Conservation (phyloP, 2,888 invertebrate genomes). For the Scaptomyza flava region DNA sequence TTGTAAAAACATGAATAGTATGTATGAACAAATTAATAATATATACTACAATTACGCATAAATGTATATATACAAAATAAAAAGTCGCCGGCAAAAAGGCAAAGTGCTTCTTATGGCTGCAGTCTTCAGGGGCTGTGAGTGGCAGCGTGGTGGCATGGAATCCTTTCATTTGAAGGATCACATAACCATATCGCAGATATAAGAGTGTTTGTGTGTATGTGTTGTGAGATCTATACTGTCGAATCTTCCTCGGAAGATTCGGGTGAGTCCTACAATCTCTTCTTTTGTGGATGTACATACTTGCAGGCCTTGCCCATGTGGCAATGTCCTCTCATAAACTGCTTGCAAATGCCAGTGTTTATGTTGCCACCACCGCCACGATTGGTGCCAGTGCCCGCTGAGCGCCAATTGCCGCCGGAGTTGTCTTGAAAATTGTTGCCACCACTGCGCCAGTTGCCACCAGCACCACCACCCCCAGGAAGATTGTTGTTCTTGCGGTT, state of each 20-base stretch:
- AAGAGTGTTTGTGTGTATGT: slow-evolving; percentile 11
- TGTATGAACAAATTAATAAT: background rate
- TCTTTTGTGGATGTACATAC: slow-evolving; percentile 89
- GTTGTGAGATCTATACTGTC: slow-evolving; percentile 61
- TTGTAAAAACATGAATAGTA: background rate
- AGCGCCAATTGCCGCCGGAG: slow-evolving; percentile 85
- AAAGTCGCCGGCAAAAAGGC: slow-evolving; percentile 24
- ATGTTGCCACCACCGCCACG: slow-evolving; percentile 80
- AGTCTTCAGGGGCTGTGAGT: slow-evolving; percentile 61
- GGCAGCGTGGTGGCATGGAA: slow-evolving; percentile 17
- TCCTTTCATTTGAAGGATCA: background rate
- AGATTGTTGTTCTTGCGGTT: slow-evolving; percentile 63
- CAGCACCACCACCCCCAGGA: slow-evolving; percentile 45
- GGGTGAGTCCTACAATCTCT: slow-evolving; percentile 79
- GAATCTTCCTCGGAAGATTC: slow-evolving; percentile 77
- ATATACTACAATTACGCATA: slow-evolving; percentile 4
- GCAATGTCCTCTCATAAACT: slow-evolving; percentile 93
- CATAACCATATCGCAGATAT: slow-evolving; percentile 47
- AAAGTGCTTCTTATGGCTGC: slow-evolving; percentile 42
- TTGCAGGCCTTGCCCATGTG: slow-evolving; percentile 92
- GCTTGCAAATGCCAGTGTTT: slow-evolving; percentile 88
- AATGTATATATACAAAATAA: slow-evolving; percentile 27
- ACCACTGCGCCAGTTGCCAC: slow-evolving; percentile 82
- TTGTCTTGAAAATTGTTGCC: slow-evolving; percentile 82
- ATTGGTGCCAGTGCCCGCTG: slow-evolving; percentile 85